Evolutionary conservation across 2,797 vertebrate genomes (phyloP), one percentile per base, ranked within the genome.

Genomic region (Sebastes hopkinsi): DNA sequence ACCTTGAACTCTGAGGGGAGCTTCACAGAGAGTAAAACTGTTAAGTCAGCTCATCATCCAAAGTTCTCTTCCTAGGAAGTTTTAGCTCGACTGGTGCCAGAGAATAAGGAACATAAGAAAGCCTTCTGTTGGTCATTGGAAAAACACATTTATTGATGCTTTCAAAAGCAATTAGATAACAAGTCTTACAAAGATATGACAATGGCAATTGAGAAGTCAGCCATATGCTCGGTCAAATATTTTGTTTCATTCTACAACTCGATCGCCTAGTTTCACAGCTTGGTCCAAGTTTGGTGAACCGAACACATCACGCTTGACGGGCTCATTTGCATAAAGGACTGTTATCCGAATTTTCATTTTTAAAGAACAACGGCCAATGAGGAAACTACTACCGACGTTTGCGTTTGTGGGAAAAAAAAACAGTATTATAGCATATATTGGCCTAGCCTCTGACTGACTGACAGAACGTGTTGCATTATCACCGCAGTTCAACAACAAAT

Each of bases 11-110:
- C 50, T 30, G 69, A 72, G 74, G 42, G 64, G 59, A 85, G 58
- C 74, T 82, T 82, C 66, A 87, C 70, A 77, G 62, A 29, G 34
- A 79, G 81, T 70, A 60, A 89, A 79, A 91, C 62, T 82, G 81
- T 90, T 74, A 88, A 92, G 87, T 88, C 88, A 88, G 67, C 86
- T 84, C 84, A 84, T 94, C 86, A 82, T 87, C 77, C 83, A 82
- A 79, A 80, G 72, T 88, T 91, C 77, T 86, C 71, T 80, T 81
- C 52, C 93, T 86, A 82, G 67, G 73, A 90, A 78, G 77, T 82
- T 78, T 85, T 61, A 70, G 72, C 61, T 88, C 75, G 79, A 77
- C 56, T 56, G 29, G 69, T 52, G 71, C 84, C 84, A 79, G 74
- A 65, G 42, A 66, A 38, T 27, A 77, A 68, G 61, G 54, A 50